Evolutionary conservation across 2,113 vertebrate genomes (phyloP).

Genomic region (Centropus bengalensis): DNA sequence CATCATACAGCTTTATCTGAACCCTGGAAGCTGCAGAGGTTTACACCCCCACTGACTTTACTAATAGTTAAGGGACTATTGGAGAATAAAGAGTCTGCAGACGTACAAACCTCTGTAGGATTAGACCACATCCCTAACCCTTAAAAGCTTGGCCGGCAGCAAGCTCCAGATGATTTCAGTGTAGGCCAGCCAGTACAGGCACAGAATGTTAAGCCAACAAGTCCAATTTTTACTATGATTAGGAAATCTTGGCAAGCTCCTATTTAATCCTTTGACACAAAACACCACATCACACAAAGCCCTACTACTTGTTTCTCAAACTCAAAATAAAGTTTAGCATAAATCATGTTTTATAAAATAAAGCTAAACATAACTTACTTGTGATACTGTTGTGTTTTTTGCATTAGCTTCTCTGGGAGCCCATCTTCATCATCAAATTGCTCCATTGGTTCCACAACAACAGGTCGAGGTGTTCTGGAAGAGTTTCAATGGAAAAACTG

Average conservation of each 20-base stretch:
- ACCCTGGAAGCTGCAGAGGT: not conserved
- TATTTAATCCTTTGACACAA: not conserved
- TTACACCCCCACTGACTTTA: not conserved
- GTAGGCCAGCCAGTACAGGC: not conserved
- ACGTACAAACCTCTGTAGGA: not conserved
- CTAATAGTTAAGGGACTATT: not conserved
- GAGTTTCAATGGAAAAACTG: not conserved
- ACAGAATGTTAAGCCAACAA: not conserved
- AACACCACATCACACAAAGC: not conserved
- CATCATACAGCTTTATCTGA: not conserved
- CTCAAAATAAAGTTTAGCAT: not conserved
- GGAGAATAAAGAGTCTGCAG: not conserved
- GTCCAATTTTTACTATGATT: not conserved
- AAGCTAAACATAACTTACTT: constrained; percentile 81
- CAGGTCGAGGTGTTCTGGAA: constrained; percentile 91
- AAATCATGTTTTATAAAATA: not conserved
- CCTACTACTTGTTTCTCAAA: not conserved
- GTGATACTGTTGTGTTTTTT: constrained; percentile 92
- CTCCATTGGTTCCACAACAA: constrained; percentile 94
- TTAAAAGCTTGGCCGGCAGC: not conserved
- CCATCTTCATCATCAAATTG: constrained; percentile 97
- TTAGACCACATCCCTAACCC: not conserved
- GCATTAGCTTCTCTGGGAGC: constrained; percentile 91
- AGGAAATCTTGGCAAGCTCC: not conserved
- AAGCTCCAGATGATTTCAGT: not conserved